Evolutionary conservation across 2,113 vertebrate species (phyloP).

Genomic region (Passer domesticus): DNA sequence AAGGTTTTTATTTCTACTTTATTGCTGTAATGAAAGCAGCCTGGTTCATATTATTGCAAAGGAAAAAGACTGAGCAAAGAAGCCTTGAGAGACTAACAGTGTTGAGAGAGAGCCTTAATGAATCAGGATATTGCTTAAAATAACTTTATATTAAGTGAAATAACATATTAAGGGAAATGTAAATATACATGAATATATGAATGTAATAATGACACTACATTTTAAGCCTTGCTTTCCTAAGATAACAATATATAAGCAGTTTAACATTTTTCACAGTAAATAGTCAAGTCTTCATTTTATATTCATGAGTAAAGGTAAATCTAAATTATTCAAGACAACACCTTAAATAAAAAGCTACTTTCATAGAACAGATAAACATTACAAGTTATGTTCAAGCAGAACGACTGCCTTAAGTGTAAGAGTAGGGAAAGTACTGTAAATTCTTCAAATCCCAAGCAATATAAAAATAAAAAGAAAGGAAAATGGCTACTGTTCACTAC

Average conservation of each 20-base stretch:
- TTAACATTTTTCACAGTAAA: not conserved
- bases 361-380: not conserved
- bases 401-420: not conserved
- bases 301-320: not conserved
- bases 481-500: not conserved
- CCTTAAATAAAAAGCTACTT: not conserved
- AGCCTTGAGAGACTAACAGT: not conserved
- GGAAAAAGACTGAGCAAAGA: not conserved
- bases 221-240: not conserved
- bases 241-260: not conserved
- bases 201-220: not conserved
- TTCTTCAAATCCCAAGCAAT: not conserved
- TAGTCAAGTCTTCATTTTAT: not conserved
- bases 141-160: not conserved
- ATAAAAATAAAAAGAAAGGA: not conserved
- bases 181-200: not conserved
- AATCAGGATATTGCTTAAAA: not conserved
- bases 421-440: not conserved
- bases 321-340: not conserved
- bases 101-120: not conserved
- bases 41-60: not conserved
- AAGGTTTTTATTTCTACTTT: not conserved
- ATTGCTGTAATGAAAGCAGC: not conserved
- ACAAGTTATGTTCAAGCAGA: not conserved
- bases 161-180: not conserved